Evolutionary conservation across 1,140 invertebrate genomes (phyloP).

Genomic region (Lethocerus indicus): DNA sequence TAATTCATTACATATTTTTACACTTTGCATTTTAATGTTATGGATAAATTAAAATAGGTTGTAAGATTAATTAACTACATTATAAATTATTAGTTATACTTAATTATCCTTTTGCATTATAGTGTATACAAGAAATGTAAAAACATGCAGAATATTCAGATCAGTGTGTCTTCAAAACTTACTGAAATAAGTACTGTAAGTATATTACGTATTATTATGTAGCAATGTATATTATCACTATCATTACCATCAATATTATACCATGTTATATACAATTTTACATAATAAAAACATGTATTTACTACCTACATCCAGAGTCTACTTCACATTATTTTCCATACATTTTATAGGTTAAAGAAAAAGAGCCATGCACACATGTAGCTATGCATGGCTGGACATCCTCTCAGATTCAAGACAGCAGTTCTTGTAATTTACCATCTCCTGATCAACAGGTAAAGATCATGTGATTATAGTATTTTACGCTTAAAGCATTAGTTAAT

Average conservation of each 20-base stretch:
- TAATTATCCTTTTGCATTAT: constrained; percentile 15
- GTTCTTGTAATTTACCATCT: constrained; percentile 3
- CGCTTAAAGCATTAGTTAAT: no score
- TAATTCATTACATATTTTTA: no score
- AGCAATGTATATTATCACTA: not conserved
- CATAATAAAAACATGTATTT: no score
- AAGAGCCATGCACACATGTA: constrained; percentile 8
- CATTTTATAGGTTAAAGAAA: constrained; percentile 12
- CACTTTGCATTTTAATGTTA: no score
- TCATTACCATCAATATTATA: no score
- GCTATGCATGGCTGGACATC: constrained; percentile 2
- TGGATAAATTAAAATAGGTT: no score
- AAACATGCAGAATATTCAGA: constrained; percentile 32
- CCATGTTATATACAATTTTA: no score
- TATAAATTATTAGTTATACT: no score
- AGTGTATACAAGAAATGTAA: constrained; percentile 31
- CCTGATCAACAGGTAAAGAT: constrained; percentile 15
- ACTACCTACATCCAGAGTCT: no score
- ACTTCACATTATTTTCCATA: not conserved
- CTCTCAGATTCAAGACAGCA: constrained; percentile 1
- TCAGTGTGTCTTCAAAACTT: no score
- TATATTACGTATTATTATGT: not conserved
- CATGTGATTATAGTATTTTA: no score
- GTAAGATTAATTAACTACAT: no score
- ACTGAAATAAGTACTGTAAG: constrained; percentile 19